phyloP scores from a whole-genome alignment of 2,797 vertebrate species.

The Chelidonichthys spinosus region DNA sequence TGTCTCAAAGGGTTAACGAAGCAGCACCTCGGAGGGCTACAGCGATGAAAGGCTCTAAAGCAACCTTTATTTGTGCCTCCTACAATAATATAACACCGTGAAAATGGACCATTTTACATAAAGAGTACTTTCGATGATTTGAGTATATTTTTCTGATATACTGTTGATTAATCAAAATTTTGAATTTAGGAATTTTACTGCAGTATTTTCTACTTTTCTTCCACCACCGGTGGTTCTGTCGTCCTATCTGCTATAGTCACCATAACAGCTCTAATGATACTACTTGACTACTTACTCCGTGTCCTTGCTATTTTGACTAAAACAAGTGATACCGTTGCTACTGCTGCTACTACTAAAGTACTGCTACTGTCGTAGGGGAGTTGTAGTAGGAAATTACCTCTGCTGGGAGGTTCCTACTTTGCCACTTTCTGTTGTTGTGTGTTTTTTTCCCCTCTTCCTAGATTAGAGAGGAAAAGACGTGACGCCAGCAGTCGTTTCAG shows the following conservation, averaged over 20 bases:
- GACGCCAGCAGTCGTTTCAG: conserved; percentile 32
- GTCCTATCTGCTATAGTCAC: background rate
- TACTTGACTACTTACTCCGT: no score
- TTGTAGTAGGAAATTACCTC: conserved; percentile 62
- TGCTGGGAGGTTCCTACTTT: conserved; percentile 66
- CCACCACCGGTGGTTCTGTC: background rate
- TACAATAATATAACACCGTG: background rate
- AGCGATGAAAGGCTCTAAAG: no score
- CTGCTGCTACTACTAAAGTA: background rate
- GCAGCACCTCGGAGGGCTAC: background rate
- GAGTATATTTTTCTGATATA: background rate
- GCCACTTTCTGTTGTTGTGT: conserved; percentile 45
- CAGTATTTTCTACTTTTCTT: background rate
- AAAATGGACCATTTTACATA: background rate
- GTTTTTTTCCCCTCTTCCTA: conserved; percentile 46
- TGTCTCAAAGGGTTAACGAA: background rate
- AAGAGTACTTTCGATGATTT: background rate
- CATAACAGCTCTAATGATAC: background rate
- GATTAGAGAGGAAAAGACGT: conserved; percentile 55
- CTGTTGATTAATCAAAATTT: background rate
- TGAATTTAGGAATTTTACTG: background rate
- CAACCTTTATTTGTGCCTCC: no score
- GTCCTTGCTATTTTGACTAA: background rate
- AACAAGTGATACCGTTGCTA: conserved; percentile 4
- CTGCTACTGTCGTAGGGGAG: background rate